These are phyloP conservation scores for Patella pellucida DNA, from an alignment of 2,888 invertebrate genomes.

Conservation along the genomic window DNA sequence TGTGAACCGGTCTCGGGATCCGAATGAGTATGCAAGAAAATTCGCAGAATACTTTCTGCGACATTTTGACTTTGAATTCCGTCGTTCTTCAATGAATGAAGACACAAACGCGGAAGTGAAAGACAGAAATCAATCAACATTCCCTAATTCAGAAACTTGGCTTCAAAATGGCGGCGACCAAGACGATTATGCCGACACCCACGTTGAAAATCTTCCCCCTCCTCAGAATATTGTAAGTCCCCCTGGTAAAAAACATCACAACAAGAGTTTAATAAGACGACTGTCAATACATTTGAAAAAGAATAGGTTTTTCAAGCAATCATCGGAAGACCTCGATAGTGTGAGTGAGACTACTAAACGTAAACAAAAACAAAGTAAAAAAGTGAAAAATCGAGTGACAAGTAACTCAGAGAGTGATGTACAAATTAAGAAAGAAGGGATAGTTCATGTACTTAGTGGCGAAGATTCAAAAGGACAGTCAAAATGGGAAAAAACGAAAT, in stretches of 20 bases:
- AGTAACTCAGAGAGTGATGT: slow-evolving; percentile 34
- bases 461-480: slow-evolving; percentile 84
- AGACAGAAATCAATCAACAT: slow-evolving; percentile 27
- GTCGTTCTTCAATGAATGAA: slow-evolving; percentile 30
- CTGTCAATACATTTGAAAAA: slow-evolving; percentile 90
- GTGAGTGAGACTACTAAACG: slow-evolving; percentile 49
- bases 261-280: slow-evolving; percentile 81
- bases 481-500: slow-evolving; percentile 93
- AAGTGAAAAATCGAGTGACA: slow-evolving; percentile 41
- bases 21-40: slow-evolving; percentile 84
- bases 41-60: slow-evolving; percentile 88
- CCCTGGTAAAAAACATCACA: slow-evolving; percentile 31
- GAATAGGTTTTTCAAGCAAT: slow-evolving; percentile 83
- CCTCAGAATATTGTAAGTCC: slow-evolving; percentile 36
- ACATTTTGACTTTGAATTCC: slow-evolving; percentile 81
- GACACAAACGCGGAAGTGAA: slow-evolving; percentile 36
- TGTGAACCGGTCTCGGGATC: slow-evolving; percentile 75
- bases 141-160: slow-evolving; percentile 19
- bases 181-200: slow-evolving; percentile 40
- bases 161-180: slow-evolving; percentile 36
- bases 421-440: slow-evolving; percentile 82
- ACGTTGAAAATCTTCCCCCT: slow-evolving; percentile 28
- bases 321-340: slow-evolving; percentile 87
- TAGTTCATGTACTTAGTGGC: slow-evolving; percentile 91
- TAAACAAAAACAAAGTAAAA: slow-evolving; percentile 48